phyloP scores from a whole-genome alignment of 1,140 invertebrate species.

The Globodera rostochiensis region DNA sequence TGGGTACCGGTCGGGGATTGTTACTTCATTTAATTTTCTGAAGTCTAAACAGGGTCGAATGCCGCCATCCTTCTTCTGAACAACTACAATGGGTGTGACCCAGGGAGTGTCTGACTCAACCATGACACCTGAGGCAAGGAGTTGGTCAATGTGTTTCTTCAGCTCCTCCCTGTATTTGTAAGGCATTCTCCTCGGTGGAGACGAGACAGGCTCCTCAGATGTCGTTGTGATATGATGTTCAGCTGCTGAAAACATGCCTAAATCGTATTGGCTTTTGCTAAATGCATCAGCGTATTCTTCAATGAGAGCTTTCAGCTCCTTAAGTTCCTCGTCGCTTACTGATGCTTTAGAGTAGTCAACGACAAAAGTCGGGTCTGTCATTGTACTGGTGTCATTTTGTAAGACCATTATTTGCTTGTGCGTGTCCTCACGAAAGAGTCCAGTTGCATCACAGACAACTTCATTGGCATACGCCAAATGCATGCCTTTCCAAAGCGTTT shows the following conservation, averaged over 20 bases:
- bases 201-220: conserved; percentile 5
- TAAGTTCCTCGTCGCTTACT: too few relatives aligned
- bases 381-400: neutral
- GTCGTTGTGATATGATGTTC: conserved; percentile 10
- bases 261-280: neutral
- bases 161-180: conserved; percentile 4
- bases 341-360: neutral
- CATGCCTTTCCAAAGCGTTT: too few relatives aligned
- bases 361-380: neutral
- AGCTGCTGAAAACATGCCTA: neutral
- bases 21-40: conserved; percentile 66
- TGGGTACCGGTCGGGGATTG: conserved; percentile 68
- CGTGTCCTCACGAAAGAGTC: too few relatives aligned
- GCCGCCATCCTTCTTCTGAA: conserved; percentile 23
- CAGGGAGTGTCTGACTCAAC: neutral
- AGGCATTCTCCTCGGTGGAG: conserved; percentile 11
- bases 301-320: neutral
- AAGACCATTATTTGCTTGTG: too few relatives aligned
- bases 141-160: too few relatives aligned
- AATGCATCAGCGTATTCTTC: conserved; percentile 9
- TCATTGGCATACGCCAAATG: too few relatives aligned
- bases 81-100: neutral
- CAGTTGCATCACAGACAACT: too few relatives aligned
- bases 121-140: too few relatives aligned
- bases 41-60: conserved; percentile 67